phyloP scores from a whole-genome alignment of 2,797 vertebrate species.

The Ctenopoma kingsleyae region DNA sequence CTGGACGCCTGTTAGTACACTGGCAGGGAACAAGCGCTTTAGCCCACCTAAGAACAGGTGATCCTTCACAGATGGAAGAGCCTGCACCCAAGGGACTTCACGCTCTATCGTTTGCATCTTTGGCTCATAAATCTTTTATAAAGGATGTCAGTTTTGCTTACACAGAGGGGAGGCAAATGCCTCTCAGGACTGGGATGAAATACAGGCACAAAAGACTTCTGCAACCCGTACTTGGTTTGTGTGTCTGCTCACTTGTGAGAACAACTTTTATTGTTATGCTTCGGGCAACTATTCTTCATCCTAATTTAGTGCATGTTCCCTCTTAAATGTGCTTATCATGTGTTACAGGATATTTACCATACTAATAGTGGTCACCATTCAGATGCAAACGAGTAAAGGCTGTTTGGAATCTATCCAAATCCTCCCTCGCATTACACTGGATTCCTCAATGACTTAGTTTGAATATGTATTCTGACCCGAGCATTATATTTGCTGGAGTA shows the following conservation, averaged over 20 bases:
- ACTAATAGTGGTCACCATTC: constrained; percentile 66
- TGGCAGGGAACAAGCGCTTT: constrained; percentile 76
- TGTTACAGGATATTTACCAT: constrained; percentile 74
- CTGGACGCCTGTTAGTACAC: constrained; percentile 71
- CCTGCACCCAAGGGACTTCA: constrained; percentile 81
- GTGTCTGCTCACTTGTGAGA: constrained; percentile 41
- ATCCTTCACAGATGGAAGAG: constrained; percentile 86
- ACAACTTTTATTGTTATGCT: constrained; percentile 55
- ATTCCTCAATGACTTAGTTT: constrained; percentile 64
- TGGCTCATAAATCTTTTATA: constrained; percentile 90
- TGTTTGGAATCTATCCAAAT: constrained; percentile 60
- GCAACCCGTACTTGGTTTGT: constrained; percentile 60
- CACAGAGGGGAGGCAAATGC: constrained; percentile 81
- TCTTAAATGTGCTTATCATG: constrained; percentile 67
- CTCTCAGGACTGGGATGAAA: constrained; percentile 80
- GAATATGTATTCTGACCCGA: constrained; percentile 52
- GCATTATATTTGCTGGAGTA: constrained; percentile 54
- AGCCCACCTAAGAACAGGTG: constrained; percentile 85
- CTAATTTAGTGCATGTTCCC: constrained; percentile 53
- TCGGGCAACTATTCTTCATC: constrained; percentile 46
- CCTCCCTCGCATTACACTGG: constrained; percentile 45
- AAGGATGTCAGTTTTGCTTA: constrained; percentile 90
- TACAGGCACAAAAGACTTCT: constrained; percentile 82
- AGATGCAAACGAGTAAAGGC: constrained; percentile 72
- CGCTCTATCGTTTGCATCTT: constrained; percentile 88